phyloP scores from a whole-genome alignment of 2,797 vertebrate species.

The Danio kyathit region DNA sequence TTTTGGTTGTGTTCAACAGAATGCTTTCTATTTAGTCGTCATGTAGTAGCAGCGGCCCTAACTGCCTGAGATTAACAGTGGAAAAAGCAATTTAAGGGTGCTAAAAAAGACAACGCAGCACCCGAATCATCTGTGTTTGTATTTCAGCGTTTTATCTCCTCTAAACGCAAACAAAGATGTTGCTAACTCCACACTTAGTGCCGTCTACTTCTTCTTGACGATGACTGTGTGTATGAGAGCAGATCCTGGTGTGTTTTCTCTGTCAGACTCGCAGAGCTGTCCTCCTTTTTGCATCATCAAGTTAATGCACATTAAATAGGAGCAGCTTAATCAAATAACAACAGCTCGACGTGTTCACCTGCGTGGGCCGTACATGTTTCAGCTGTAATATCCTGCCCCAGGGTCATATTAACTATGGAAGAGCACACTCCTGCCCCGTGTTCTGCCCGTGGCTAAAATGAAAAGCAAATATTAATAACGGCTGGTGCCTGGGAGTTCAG shows the following conservation, averaged over 20 bases:
- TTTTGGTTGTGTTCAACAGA: constrained; percentile 2
- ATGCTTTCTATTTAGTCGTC: constrained; percentile 12
- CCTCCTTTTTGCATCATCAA: constrained; percentile 35
- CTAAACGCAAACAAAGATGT: constrained; percentile 43
- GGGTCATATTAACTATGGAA: constrained; percentile 63
- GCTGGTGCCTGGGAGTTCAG: constrained; percentile 66
- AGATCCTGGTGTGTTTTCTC: neutral
- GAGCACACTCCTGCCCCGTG: constrained; percentile 69
- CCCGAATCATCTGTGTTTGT: constrained; percentile 52
- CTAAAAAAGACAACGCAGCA: constrained; percentile 57
- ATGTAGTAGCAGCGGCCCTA: constrained; percentile 55
- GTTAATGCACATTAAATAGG: neutral
- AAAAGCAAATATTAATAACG: constrained; percentile 89
- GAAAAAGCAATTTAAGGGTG: constrained; percentile 61
- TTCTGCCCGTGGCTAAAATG: constrained; percentile 75
- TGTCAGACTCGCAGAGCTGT: neutral
- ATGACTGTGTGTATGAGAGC: constrained; percentile 5
- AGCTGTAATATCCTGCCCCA: constrained; percentile 75
- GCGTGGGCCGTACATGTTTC: constrained; percentile 48
- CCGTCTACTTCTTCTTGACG: constrained; percentile 1
- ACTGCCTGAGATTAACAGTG: constrained; percentile 58
- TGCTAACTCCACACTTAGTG: constrained; percentile 38
- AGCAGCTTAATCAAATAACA: constrained; percentile 40
- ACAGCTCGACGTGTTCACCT: constrained; percentile 33
- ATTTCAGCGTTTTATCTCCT: constrained; percentile 39